Evolutionary conservation across 2,113 vertebrate genomes (phyloP), one percentile per base, ranked within the genome.

Genomic region (Pluvianellus socialis): DNA sequence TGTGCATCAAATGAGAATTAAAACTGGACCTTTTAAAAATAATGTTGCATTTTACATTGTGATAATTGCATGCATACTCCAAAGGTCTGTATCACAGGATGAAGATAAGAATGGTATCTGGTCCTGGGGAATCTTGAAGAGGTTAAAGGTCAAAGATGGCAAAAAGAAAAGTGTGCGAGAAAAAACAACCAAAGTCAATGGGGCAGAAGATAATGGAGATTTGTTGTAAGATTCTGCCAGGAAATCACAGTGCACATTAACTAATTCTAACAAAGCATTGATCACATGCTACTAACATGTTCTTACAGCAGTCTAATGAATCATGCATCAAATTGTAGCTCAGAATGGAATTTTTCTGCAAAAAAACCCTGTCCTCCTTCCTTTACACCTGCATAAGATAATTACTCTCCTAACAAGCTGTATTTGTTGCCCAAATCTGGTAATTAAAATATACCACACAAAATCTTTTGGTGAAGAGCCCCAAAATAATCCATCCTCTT

Each of bases 71-170:
- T 97, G 83, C 97, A 79, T 98, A 94, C 98, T 98, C 97, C 98
- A 95, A 99, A 99, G 98, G 96, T 98, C 98, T 95, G 77, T 68
- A 96, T 98, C 97, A 21, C 98, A 98, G 96, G 98, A 80, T 96
- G 98, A 99, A 93, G 90, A 98, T 95, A 98, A 97, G 98, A 96
- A 65, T 90, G 96, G 85, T 92, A 68, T 84, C 87, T 99, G 99
- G 98, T 94, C 98, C 82, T 98, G 97, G 94, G 96, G 96, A 89
- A 98, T 99, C 97, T 98, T 99, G 97, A 98, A 98, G 98, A 99
- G 98, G 96, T 97, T 99, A 98, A 99, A 98, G 93, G 97, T 95
- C 93, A 98, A 98, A 97, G 97, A 98, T 95, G 98, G 98, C 79
- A 98, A 97, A 98, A 99, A 98, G 98, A 99, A 98, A 99, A 98